A percentile compares a stretch with the other conserved stretches of the same genome.
phyloP scores from a whole-genome alignment of 30 jellyfish, hydroid and myxozoan genomes.

The Turritopsis dohrnii region DNA sequence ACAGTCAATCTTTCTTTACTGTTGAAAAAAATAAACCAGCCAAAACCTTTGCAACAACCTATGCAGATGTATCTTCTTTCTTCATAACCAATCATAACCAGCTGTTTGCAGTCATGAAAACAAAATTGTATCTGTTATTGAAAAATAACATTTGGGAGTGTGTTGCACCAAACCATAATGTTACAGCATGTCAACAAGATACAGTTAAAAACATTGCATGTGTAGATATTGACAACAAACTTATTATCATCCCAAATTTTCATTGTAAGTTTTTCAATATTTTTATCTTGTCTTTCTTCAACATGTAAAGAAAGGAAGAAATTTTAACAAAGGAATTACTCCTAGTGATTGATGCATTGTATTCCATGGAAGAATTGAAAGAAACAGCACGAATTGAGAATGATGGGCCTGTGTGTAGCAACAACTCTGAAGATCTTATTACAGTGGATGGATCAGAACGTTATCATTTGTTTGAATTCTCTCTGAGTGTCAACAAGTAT shows the following conservation, averaged over 20 bases:
- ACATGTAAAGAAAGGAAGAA: no score
- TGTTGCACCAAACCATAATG: neutral
- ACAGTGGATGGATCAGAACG: neutral
- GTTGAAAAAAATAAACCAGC: neutral
- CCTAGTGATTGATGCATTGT: neutral
- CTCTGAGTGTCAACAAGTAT: neutral
- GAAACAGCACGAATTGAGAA: neutral
- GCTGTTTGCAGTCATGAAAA: neutral
- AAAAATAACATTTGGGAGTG: neutral
- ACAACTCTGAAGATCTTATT: neutral
- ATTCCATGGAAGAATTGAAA: neutral
- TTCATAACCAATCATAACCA: neutral
- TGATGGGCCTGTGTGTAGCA: neutral
- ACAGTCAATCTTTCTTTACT: neutral
- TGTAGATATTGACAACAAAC: neutral
- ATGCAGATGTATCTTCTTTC: neutral
- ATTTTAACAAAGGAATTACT: no score
- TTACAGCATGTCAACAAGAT: neutral
- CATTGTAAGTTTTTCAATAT: neutral
- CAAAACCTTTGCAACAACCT: neutral
- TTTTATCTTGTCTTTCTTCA: no score
- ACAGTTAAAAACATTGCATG: neutral
- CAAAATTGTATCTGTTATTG: neutral
- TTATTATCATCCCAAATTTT: neutral
- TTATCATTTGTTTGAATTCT: neutral